Base-by-base conservation (phyloP, 2,888 invertebrate species). In the Dynastes maya region DNA sequence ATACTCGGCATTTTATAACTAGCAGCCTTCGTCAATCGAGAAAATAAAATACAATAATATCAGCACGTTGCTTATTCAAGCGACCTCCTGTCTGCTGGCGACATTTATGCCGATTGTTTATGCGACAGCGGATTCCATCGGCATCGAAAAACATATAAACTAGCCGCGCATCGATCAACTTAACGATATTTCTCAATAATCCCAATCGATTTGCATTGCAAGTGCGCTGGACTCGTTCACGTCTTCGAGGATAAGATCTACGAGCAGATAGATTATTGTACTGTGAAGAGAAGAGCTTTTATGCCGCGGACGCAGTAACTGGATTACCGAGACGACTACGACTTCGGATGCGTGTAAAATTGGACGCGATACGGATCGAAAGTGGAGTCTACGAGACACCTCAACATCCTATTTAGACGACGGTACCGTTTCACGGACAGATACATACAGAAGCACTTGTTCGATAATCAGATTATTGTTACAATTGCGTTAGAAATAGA, bases 141-240 rank as follows among this genome's bases (percentile, higher is more conserved):
- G 72, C 72, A 74, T 63, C 72, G 55, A 45, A 29, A 76, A 45
- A 76, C 81, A 82, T 74, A 74, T 74, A 74, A 74, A 74, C 72
- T 49, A 55, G 72, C 61, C 72, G 72, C 80, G 82, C 81, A 81
- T 82, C 82, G 80, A 80, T 81, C 82, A 81, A 79, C 81, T 80
- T 82, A 81, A 80, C 81, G 82, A 82, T 81, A 83, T 83, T 83
- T 83, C 82, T 81, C 82, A 82, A 83, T 83, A 83, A 81, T 81
- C 78, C 71, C 80, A 82, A 82, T 82, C 83, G 82, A 82, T 83
- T 83, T 83, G 80, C 82, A 82, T 82, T 81, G 81, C 82, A 81
- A 83, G 81, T 83, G 82, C 82, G 83, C 81, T 81, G 81, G 82
- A 82, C 81, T 81, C 78, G 80, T 71, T 80, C 80, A 79, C 79